Evolutionary conservation across 2,113 vertebrate genomes (phyloP).

Genomic region (Stercorarius parasiticus): DNA sequence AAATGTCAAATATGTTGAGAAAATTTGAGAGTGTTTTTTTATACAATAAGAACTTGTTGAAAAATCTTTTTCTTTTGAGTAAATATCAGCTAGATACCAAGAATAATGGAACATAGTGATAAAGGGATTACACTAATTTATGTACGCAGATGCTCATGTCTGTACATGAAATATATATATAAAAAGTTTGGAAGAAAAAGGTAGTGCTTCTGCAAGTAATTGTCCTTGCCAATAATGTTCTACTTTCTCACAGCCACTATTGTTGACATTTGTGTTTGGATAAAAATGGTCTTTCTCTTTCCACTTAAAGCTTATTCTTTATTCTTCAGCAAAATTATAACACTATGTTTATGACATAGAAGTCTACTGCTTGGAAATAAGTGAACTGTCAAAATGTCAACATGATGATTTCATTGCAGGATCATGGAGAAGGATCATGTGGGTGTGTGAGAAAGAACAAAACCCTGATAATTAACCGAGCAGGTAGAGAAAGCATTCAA

Average conservation of each 20-base stretch:
- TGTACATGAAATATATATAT: neutral
- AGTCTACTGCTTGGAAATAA: constrained; percentile 1
- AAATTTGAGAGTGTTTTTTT: neutral
- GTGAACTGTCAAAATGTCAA: constrained; percentile 20
- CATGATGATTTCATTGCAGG: neutral
- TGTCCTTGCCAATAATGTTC: neutral
- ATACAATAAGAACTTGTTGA: neutral
- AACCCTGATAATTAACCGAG: neutral
- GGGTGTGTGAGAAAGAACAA: neutral
- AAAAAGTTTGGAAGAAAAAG: neutral
- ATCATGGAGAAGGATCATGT: neutral
- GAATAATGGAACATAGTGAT: neutral
- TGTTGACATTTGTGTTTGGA: neutral
- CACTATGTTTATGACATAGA: neutral
- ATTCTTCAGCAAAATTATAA: constrained; percentile 23
- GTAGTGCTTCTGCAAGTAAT: neutral
- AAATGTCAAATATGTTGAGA: neutral
- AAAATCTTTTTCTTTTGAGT: neutral
- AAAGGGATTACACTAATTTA: neutral
- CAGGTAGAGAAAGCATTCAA: neutral
- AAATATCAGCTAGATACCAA: neutral
- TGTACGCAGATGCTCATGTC: neutral
- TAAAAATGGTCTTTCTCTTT: neutral
- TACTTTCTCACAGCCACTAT: neutral
- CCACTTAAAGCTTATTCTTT: neutral